Conservation (phyloP, 2,113 vertebrate species). For the Rallus limicola region DNA sequence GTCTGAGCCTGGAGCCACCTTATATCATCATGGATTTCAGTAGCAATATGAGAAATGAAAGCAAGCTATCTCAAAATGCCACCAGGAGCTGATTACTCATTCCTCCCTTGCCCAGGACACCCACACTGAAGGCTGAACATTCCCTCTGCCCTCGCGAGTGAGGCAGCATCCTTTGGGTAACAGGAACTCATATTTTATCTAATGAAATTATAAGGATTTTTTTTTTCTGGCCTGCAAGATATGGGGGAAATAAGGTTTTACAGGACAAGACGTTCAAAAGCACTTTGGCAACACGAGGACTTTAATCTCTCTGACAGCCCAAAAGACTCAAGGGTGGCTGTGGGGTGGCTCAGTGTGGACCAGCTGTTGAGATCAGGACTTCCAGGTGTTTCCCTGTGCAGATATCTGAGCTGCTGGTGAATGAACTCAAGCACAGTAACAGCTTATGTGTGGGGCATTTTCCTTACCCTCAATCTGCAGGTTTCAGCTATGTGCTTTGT, state of each 20-base stretch:
- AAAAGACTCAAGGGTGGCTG: not conserved
- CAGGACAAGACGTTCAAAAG: not conserved
- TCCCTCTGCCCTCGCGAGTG: not conserved
- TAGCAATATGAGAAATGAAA: not conserved
- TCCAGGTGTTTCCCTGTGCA: not conserved
- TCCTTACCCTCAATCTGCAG: not conserved
- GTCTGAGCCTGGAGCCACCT: not conserved
- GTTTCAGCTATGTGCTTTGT: not conserved
- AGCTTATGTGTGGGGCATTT: not conserved
- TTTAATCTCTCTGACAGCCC: not conserved
- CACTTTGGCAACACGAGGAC: not conserved
- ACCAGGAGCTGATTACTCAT: not conserved
- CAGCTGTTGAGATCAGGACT: not conserved
- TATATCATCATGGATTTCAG: not conserved
- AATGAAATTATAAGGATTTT: not conserved
- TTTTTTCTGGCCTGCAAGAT: not conserved
- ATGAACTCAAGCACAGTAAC: not conserved
- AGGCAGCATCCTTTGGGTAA: not conserved
- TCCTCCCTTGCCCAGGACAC: not conserved
- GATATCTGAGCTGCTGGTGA: not conserved
- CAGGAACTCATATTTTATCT: not conserved
- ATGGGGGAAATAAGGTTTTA: not conserved
- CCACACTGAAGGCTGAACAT: not conserved
- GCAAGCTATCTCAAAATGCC: not conserved
- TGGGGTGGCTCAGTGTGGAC: not conserved